A percentile compares a stretch with the other conserved stretches of the same genome.
Conservation (phyloP, 2,797 vertebrate genomes). For the Pantherophis vulpinus region DNA sequence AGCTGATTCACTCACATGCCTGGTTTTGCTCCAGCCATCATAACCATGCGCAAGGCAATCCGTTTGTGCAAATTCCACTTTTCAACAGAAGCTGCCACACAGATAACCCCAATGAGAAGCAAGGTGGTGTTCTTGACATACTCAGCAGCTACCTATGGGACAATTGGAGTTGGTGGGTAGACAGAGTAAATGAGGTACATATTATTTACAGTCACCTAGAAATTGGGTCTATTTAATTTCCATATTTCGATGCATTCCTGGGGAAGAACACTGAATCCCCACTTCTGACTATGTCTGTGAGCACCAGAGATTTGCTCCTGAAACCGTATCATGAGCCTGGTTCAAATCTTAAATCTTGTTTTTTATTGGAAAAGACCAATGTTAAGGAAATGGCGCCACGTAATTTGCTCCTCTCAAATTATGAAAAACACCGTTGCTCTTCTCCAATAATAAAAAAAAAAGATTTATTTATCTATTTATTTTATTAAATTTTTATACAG, state of each 20-base stretch:
- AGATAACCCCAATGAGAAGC: slow-evolving; percentile 95
- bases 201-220: neutral
- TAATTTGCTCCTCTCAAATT: neutral
- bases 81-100: slow-evolving; percentile 94
- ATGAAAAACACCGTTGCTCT: neutral
- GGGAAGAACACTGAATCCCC: neutral
- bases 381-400: neutral
- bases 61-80: slow-evolving; percentile 98
- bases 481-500: too few relatives aligned
- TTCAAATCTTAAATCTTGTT: neutral
- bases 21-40: slow-evolving; percentile 95
- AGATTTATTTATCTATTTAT: too few relatives aligned
- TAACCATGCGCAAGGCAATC: slow-evolving; percentile 95
- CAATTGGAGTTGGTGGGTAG: neutral
- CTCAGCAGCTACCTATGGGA: slow-evolving; percentile 87
- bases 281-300: neutral
- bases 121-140: slow-evolving; percentile 98
- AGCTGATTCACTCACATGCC: slow-evolving; percentile 85
- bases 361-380: neutral
- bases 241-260: neutral
- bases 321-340: neutral
- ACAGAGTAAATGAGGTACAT: neutral
- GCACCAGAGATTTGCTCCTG: neutral
- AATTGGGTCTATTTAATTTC: neutral
- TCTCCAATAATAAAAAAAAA: neutral